phyloP scores from a whole-genome alignment of 2,888 invertebrate species.

The Pimpla rufipes region DNA sequence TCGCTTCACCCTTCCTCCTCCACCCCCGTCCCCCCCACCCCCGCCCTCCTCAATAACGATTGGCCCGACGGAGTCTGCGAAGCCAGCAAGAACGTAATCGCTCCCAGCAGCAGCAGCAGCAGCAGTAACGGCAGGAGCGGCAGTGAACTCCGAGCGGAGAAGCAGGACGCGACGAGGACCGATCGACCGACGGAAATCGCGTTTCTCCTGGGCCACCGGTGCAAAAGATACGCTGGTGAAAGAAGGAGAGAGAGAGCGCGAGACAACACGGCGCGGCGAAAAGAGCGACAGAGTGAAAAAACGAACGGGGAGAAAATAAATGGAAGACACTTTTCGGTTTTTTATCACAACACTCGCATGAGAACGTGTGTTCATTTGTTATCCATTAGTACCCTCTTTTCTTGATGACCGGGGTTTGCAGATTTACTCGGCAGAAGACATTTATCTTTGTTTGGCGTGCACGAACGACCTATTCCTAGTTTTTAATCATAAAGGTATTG shows the following conservation, averaged over 20 bases:
- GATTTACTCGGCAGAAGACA: background rate
- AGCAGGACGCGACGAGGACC: conserved; percentile 65
- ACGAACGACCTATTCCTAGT: background rate
- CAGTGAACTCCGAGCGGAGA: conserved; percentile 33
- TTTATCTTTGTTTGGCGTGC: background rate
- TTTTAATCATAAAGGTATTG: too few species aligned
- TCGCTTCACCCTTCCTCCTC: conserved; percentile 62
- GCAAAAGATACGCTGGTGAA: conserved; percentile 64
- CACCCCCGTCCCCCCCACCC: conserved; percentile 73
- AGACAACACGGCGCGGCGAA: background rate
- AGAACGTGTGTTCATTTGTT: conserved; percentile 33
- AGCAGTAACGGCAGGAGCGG: conserved; percentile 23
- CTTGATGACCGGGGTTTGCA: background rate
- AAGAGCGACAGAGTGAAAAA: conserved; percentile 17
- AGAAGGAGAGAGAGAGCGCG: background rate
- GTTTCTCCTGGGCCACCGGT: conserved; percentile 60
- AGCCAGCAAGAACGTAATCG: conserved; percentile 77
- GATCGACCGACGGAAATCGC: conserved; percentile 67
- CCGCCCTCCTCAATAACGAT: conserved; percentile 66
- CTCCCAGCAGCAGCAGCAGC: conserved; percentile 68
- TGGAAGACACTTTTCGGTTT: conserved; percentile 20
- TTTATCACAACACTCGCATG: conserved; percentile 17
- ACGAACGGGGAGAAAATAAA: conserved; percentile 28
- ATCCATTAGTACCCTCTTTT: conserved; percentile 19
- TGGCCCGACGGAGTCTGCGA: conserved; percentile 72